Percentiles rank a stretch among this genome's conserved stretches.
These are phyloP conservation scores for Ciona savignyi DNA, from an alignment of 23 tunicate genomes.

Conservation along the genomic window DNA sequence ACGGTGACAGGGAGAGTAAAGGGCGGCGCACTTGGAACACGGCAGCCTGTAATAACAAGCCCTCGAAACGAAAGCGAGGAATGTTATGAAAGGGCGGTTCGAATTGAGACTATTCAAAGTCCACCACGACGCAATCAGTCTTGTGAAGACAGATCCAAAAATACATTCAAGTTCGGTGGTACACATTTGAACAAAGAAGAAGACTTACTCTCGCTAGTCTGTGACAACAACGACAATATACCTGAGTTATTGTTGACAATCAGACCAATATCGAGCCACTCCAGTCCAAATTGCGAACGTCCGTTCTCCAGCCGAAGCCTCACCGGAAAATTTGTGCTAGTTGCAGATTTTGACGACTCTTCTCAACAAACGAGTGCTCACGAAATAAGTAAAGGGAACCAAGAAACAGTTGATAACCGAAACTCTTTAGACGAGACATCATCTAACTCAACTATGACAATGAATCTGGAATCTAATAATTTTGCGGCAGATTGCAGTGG, in stretches of 20 bases:
- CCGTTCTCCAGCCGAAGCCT: background rate
- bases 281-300: background rate
- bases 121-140: background rate
- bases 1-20: background rate
- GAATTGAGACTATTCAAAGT: background rate
- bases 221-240: background rate
- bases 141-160: background rate
- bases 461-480: background rate
- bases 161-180: background rate
- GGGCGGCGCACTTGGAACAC: slow-evolving; percentile 10
- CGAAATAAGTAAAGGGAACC: too few species aligned
- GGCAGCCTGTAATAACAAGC: slow-evolving; percentile 9
- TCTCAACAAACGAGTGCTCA: too few species aligned
- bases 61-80: background rate
- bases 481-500: background rate
- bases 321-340: background rate
- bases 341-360: background rate
- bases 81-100: background rate
- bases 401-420: background rate
- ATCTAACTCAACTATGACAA: background rate
- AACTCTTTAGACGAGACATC: background rate
- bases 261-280: background rate
- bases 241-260: background rate
- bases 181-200: background rate
- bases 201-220: background rate